Conservation (phyloP, 1,140 invertebrate species). For the Palaemon carinicauda region DNA sequence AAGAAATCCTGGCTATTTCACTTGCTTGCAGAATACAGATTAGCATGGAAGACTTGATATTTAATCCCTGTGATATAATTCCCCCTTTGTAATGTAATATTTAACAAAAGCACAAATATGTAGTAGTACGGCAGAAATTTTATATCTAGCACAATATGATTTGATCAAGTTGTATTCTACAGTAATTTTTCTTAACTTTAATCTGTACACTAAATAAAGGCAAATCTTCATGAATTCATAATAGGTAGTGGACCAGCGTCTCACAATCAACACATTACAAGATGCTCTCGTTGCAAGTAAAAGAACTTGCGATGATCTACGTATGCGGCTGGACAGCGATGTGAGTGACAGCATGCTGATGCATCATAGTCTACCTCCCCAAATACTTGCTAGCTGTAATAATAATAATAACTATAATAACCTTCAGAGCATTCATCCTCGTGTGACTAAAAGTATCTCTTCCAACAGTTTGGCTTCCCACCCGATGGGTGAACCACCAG, state of each 20-base stretch:
- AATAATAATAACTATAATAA: conserved; percentile 14
- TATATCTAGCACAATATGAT: too few relatives aligned
- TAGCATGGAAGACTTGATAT: too few relatives aligned
- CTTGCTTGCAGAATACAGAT: too few relatives aligned
- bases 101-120: too few relatives aligned
- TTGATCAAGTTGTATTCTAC: too few relatives aligned
- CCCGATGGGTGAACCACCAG: not conserved
- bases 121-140: too few relatives aligned
- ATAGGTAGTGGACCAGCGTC: conserved; percentile 37
- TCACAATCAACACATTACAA: conserved; percentile 41
- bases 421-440: not conserved
- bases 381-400: conserved; percentile 21
- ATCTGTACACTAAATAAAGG: not conserved
- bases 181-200: not conserved
- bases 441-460: conserved; percentile 45
- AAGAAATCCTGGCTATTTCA: too few relatives aligned
- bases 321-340: conserved; percentile 19
- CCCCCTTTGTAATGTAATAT: too few relatives aligned
- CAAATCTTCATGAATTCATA: not conserved
- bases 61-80: too few relatives aligned
- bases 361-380: conserved; percentile 12
- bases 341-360: conserved; percentile 34
- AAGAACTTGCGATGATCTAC: conserved; percentile 34
- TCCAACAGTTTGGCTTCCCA: conserved; percentile 7
- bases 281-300: conserved; percentile 44